phyloP scores from a whole-genome alignment of 2,797 vertebrate genomes.

The Etheostoma perlongum region DNA sequence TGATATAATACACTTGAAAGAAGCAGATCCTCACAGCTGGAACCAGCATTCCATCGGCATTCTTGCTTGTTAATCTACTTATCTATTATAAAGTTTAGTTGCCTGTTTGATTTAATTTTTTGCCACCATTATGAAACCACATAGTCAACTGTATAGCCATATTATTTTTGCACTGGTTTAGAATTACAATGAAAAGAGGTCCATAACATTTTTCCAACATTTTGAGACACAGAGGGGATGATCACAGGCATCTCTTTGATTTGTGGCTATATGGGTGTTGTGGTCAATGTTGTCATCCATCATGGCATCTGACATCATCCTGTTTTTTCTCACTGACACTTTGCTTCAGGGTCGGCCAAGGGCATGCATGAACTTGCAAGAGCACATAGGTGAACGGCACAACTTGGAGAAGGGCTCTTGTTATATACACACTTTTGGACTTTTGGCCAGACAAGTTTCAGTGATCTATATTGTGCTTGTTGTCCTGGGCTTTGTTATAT shows the following conservation, averaged over 20 bases:
- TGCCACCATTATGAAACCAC: not conserved
- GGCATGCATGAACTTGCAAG: slow-evolving; percentile 61
- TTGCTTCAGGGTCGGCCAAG: slow-evolving; percentile 54
- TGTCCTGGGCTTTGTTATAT: slow-evolving; percentile 2
- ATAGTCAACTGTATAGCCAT: not conserved
- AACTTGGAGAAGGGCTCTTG: slow-evolving; percentile 27
- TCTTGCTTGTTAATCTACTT: not conserved
- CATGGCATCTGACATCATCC: slow-evolving; percentile 67
- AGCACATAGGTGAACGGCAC: slow-evolving; percentile 25
- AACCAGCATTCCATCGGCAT: not conserved
- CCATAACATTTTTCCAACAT: no score
- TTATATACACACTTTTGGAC: slow-evolving; percentile 29
- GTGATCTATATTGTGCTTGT: slow-evolving; percentile 43
- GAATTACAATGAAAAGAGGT: not conserved
- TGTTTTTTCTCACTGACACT: slow-evolving; percentile 70
- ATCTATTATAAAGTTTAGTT: not conserved
- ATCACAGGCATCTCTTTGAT: slow-evolving; percentile 40
- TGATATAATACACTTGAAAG: not conserved
- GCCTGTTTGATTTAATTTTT: not conserved
- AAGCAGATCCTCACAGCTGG: not conserved
- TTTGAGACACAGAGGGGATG: slow-evolving; percentile 23
- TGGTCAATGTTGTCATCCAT: slow-evolving; percentile 75
- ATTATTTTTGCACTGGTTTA: not conserved
- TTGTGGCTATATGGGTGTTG: slow-evolving; percentile 48
- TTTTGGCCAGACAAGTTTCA: slow-evolving; percentile 39